Evolutionary conservation across 2,113 vertebrate genomes (phyloP).

Genomic region (Datnioides undecimradiatus): DNA sequence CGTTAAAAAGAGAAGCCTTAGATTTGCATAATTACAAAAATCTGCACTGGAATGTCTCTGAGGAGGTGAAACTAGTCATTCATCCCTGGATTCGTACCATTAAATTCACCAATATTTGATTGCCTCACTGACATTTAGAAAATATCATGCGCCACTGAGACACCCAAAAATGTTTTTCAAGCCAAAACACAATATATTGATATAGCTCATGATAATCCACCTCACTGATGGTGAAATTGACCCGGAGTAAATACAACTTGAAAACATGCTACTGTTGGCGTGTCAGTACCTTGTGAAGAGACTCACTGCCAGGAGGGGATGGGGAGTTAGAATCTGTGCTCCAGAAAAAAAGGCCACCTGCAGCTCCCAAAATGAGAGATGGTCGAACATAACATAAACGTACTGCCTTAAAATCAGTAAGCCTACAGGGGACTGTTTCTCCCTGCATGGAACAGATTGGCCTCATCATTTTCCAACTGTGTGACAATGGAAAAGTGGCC

Average conservation of each 20-base stretch:
- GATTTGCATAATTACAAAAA: constrained; percentile 33
- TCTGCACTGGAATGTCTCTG: background rate
- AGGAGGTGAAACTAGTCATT: constrained; percentile 24
- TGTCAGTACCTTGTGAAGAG: constrained; percentile 22
- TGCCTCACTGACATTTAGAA: constrained; percentile 51
- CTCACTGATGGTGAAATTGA: constrained; percentile 57
- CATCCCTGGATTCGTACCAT: constrained; percentile 27
- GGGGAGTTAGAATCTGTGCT: constrained; percentile 27
- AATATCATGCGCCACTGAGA: constrained; percentile 34
- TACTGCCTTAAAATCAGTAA: constrained; percentile 64
- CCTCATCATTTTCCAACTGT: constrained; percentile 72
- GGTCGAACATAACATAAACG: constrained; percentile 57
- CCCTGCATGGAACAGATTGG: constrained; percentile 71
- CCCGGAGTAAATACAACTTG: constrained; percentile 52
- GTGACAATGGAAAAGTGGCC: constrained; percentile 66
- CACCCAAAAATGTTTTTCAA: constrained; percentile 25
- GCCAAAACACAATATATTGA: constrained; percentile 39
- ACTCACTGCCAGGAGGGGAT: constrained; percentile 12
- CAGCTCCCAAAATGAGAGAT: constrained; percentile 69
- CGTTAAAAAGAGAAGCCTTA: background rate
- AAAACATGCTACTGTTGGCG: constrained; percentile 26
- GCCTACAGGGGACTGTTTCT: constrained; percentile 69
- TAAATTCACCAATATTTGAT: constrained; percentile 35
- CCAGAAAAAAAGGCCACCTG: constrained; percentile 60
- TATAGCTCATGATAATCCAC: constrained; percentile 46